Evolutionary conservation across 2,113 vertebrate species (phyloP).

Genomic region (Tragelaphus strepsiceros): DNA sequence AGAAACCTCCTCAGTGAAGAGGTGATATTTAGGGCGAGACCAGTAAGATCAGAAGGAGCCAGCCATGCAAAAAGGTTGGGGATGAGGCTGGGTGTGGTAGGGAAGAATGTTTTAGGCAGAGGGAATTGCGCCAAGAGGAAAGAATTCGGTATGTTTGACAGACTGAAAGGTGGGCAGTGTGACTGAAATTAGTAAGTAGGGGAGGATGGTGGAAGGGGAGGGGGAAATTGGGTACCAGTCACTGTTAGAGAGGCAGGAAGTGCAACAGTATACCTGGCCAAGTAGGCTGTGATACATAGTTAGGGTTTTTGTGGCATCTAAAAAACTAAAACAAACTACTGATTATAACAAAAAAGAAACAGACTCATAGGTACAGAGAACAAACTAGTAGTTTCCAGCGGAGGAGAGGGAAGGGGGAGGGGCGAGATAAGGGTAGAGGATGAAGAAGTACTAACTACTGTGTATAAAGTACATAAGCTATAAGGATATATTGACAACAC

Average conservation of each 20-base stretch:
- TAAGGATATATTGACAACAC: neutral
- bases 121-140: neutral
- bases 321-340: neutral
- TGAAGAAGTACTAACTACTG: neutral
- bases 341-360: neutral
- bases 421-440: neutral
- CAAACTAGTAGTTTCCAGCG: neutral
- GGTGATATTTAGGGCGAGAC: neutral
- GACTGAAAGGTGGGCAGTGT: neutral
- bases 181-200: neutral
- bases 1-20: neutral
- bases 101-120: neutral
- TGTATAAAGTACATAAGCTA: neutral
- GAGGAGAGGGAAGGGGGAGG: neutral
- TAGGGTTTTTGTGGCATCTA: neutral
- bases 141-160: neutral
- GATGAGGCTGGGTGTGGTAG: neutral
- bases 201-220: fast-evolving
- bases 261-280: neutral
- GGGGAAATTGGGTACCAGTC: neutral
- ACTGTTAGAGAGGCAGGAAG: neutral
- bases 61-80: neutral
- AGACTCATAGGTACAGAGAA: neutral
- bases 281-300: neutral
- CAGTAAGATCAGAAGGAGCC: neutral